Conservation (phyloP, 2,888 invertebrate genomes). For the Drosophila phalerata region DNA sequence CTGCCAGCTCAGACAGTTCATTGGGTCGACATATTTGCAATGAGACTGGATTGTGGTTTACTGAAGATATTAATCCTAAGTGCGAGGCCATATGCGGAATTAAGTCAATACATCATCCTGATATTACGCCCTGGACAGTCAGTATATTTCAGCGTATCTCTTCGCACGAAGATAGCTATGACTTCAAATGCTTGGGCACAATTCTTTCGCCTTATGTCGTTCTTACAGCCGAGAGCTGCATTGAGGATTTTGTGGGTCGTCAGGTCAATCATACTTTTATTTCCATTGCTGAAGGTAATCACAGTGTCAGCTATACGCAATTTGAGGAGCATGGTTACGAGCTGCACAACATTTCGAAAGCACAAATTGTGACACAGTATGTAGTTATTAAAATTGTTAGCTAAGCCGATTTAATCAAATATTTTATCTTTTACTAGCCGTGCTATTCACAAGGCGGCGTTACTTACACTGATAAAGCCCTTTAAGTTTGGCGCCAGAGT, state of each 20-base stretch:
- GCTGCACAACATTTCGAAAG: slow-evolving; percentile 55
- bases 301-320: slow-evolving; percentile 2
- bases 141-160: slow-evolving; percentile 50
- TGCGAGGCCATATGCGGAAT: slow-evolving; percentile 76
- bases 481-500: slow-evolving; percentile 44
- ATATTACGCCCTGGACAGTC: slow-evolving; percentile 71
- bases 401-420: background rate
- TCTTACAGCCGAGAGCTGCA: slow-evolving; percentile 20
- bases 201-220: slow-evolving; percentile 38
- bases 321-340: slow-evolving; percentile 25
- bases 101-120: slow-evolving; percentile 34
- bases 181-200: slow-evolving; percentile 23
- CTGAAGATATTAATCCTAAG: slow-evolving; percentile 34
- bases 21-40: slow-evolving; percentile 50
- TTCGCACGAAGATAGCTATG: background rate
- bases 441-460: slow-evolving; percentile 5
- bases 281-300: slow-evolving; percentile 35
- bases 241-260: background rate
- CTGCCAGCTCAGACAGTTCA: background rate
- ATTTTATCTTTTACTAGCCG: background rate
- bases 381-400: slow-evolving; percentile 3
- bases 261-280: background rate
- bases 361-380: slow-evolving; percentile 37
- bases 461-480: slow-evolving; percentile 56
- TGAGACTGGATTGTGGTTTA: slow-evolving; percentile 69